Conservation (phyloP, 2,797 vertebrate species). For the Hafferia zeledoni region DNA sequence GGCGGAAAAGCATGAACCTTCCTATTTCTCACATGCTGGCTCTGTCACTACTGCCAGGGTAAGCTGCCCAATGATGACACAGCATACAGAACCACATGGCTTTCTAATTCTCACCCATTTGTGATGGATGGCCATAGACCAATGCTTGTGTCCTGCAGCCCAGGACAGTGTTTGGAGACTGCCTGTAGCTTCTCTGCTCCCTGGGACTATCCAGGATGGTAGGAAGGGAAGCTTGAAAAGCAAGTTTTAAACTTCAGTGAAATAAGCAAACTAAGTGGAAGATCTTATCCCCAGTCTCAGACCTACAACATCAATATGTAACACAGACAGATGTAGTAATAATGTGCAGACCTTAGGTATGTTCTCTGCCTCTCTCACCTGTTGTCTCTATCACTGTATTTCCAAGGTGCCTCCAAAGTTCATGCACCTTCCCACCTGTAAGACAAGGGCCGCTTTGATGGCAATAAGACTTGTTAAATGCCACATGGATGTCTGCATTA, state of each 20-base stretch:
- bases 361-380: not conserved
- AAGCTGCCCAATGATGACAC: not conserved
- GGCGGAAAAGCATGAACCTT: not conserved
- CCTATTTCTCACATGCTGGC: not conserved
- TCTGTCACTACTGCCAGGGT: not conserved
- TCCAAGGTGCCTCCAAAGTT: not conserved
- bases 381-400: not conserved
- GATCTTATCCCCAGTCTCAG: not conserved
- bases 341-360: not conserved
- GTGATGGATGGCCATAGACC: not conserved
- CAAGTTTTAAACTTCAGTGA: not conserved
- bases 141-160: not conserved
- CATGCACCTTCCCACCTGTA: not conserved
- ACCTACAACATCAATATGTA: no score
- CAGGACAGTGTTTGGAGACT: not conserved
- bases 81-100: rapidly evolving
- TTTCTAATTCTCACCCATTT: not conserved
- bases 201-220: not conserved
- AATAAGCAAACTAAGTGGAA: not conserved
- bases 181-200: not conserved
- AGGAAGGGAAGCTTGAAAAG: not conserved
- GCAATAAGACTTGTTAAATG: not conserved
- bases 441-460: not conserved
- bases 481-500: not conserved
- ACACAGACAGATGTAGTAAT: not conserved